Evolutionary conservation across 2,113 vertebrate genomes (phyloP).

Genomic region (Mixornis gularis): DNA sequence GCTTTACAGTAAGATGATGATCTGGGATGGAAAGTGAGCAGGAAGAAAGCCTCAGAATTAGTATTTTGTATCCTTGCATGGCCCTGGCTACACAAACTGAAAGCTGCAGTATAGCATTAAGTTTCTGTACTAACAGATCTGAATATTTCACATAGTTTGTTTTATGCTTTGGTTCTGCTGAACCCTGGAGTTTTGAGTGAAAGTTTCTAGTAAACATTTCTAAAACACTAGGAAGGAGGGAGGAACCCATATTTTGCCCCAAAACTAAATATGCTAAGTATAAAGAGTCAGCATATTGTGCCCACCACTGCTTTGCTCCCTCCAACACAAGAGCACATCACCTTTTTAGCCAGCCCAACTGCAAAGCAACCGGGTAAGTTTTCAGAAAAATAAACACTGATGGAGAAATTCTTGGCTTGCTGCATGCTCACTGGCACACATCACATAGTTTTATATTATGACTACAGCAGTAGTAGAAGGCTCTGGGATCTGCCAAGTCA

Average conservation of each 20-base stretch:
- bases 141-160: background rate
- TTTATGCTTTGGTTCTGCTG: background rate
- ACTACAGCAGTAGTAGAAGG: slow-evolving; percentile 31
- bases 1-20: background rate
- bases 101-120: background rate
- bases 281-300: background rate
- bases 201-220: background rate
- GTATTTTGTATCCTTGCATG: background rate
- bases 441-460: slow-evolving; percentile 29
- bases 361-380: background rate
- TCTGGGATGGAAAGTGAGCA: accelerated
- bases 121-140: slow-evolving; percentile 1
- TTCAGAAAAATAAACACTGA: slow-evolving; percentile 20
- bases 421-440: slow-evolving; percentile 1
- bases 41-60: background rate
- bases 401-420: slow-evolving; percentile 32
- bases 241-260: background rate
- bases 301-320: background rate
- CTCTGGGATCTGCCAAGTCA: slow-evolving; percentile 47
- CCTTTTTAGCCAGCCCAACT: background rate
- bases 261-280: background rate
- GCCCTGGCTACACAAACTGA: background rate
- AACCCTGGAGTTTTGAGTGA: background rate
- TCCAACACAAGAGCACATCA: background rate
- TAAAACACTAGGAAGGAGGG: background rate